phyloP scores from a whole-genome alignment of 2,113 vertebrate genomes.

The Theristicus caerulescens region DNA sequence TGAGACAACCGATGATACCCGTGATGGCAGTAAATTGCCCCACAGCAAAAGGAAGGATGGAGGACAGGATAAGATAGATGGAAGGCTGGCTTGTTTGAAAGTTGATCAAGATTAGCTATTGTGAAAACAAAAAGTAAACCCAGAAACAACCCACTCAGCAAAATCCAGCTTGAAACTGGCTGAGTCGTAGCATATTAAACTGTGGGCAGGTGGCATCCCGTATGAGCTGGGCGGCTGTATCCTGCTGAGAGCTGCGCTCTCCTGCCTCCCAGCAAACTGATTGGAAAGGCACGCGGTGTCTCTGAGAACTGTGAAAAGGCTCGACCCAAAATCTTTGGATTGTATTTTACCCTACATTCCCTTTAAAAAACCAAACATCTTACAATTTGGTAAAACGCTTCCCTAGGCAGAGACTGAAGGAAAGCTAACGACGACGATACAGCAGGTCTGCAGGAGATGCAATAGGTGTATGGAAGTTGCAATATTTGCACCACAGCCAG shows the following conservation, averaged over 20 bases:
- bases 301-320: background rate
- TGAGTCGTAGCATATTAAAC: background rate
- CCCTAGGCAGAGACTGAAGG: background rate
- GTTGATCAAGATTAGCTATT: background rate
- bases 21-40: background rate
- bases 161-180: background rate
- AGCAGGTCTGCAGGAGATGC: background rate
- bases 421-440: background rate
- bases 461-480: background rate
- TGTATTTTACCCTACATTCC: background rate
- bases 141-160: background rate
- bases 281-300: rapidly evolving
- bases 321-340: background rate
- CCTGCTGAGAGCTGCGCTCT: background rate
- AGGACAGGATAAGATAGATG: background rate
- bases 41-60: background rate
- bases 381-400: background rate
- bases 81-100: background rate
- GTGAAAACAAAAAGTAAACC: background rate
- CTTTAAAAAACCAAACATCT: background rate
- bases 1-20: background rate
- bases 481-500: background rate
- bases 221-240: background rate
- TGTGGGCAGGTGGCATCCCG: background rate
- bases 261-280: background rate